Conservation (phyloP, 2,797 vertebrate species). For the Pantherophis vulpinus region DNA sequence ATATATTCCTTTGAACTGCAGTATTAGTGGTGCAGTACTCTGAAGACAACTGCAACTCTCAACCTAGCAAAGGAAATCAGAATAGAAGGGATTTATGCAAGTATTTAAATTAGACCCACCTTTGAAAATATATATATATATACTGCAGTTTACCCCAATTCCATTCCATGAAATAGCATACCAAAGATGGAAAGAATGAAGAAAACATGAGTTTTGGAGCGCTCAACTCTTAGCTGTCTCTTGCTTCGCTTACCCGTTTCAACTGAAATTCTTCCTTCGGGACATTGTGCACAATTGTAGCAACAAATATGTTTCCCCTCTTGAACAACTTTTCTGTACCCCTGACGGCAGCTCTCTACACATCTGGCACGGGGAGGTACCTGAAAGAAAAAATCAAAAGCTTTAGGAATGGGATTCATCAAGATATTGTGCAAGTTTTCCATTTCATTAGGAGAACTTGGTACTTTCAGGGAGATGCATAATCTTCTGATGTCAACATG, state of each 20-base stretch:
- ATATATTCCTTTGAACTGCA: too few relatives aligned
- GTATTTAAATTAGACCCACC: too few relatives aligned
- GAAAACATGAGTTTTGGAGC: fast-evolving
- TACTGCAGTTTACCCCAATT: background rate
- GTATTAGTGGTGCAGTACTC: too few relatives aligned
- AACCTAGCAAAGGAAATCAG: too few relatives aligned
- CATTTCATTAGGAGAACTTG: background rate
- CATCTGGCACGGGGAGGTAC: background rate
- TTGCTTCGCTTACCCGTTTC: background rate
- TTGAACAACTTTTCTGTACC: background rate
- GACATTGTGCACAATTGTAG: background rate
- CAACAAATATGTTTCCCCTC: background rate
- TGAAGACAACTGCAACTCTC: too few relatives aligned
- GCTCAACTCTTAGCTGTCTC: fast-evolving
- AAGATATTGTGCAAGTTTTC: background rate
- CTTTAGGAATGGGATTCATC: background rate
- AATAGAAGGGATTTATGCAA: too few relatives aligned
- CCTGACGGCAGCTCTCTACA: background rate
- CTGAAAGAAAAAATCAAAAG: background rate
- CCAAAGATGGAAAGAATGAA: background rate
- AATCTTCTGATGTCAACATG: too few relatives aligned
- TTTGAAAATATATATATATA: too few relatives aligned
- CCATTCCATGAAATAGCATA: background rate
- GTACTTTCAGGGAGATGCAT: background rate
- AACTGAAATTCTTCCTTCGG: background rate